phyloP scores from a whole-genome alignment of 2,113 vertebrate species.

The Empidonax alnorum region DNA sequence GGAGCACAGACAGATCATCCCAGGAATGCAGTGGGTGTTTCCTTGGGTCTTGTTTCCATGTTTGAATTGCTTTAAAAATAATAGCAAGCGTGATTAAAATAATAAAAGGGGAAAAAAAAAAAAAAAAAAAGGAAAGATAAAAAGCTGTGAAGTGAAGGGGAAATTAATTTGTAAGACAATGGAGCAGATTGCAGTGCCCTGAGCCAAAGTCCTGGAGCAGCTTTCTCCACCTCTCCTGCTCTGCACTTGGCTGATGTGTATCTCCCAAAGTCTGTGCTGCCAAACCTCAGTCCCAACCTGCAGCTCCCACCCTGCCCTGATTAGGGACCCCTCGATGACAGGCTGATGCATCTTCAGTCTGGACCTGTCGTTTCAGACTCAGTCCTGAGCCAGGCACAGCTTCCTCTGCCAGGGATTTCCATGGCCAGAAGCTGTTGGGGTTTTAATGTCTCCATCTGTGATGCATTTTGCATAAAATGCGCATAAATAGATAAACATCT shows the following conservation, averaged over 20 bases:
- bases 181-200: background rate
- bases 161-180: conserved; percentile 31
- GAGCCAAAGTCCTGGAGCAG: background rate
- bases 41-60: conserved; percentile 37
- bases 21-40: conserved; percentile 62
- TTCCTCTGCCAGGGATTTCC: background rate
- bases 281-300: background rate
- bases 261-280: background rate
- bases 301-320: background rate
- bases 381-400: background rate
- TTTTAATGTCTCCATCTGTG: background rate
- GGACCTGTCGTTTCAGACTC: background rate
- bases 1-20: conserved; percentile 61
- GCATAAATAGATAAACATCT: background rate
- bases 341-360: background rate
- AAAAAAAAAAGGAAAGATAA: background rate
- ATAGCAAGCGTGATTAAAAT: background rate
- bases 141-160: conserved; percentile 11
- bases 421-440: background rate
- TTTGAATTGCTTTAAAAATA: conserved; percentile 59
- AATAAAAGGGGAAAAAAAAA: background rate
- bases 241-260: background rate
- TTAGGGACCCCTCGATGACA: background rate
- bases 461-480: background rate
- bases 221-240: background rate